phyloP scores from a whole-genome alignment of 2,888 invertebrate genomes.

The Xestia xanthographa region DNA sequence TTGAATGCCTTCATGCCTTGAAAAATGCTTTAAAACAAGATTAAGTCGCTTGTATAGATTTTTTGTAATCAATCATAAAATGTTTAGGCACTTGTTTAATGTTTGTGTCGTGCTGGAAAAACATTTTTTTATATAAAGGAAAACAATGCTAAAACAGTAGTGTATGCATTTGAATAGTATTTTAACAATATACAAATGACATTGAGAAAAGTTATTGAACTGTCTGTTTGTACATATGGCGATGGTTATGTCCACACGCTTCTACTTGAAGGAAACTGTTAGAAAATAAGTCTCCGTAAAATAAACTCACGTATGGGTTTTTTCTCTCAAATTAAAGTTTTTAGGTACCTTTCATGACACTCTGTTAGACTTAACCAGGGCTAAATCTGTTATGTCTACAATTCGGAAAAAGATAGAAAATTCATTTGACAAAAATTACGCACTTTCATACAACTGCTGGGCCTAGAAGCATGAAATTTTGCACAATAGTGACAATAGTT shows the following conservation, averaged over 20 bases:
- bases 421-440: no score
- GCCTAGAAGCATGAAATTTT: no score
- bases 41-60: no score
- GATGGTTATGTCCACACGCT: no score
- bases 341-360: background rate
- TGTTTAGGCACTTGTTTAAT: background rate
- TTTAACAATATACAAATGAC: slow-evolving; percentile 14
- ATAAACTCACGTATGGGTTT: background rate
- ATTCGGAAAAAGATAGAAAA: background rate
- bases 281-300: background rate
- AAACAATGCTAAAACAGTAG: background rate
- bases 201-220: slow-evolving; percentile 48
- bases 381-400: background rate
- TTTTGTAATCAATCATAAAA: no score
- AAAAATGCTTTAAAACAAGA: no score
- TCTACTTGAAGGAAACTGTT: background rate
- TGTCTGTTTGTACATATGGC: slow-evolving; percentile 33
- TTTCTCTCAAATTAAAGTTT: background rate
- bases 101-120: background rate
- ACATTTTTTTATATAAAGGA: background rate
- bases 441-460: no score
- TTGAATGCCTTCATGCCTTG: no score
- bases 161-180: background rate
- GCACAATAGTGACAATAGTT: no score
- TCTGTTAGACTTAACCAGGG: background rate